A percentile compares a stretch with the other conserved stretches of the same genome.
phyloP scores from a whole-genome alignment of 2,888 invertebrate genomes.

The Dryomyza anilis region DNA sequence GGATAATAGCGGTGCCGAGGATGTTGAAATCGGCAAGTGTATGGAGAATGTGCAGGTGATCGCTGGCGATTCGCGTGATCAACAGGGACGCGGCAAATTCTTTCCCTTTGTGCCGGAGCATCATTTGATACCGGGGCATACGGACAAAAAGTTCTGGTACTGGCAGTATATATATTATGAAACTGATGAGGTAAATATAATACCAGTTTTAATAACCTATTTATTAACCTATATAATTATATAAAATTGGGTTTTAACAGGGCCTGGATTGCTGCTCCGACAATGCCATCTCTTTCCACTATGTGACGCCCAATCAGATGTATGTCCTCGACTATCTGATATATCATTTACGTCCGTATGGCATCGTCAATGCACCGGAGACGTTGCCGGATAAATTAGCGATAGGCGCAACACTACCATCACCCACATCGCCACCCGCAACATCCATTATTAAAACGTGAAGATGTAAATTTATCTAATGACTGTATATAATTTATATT shows the following conservation, averaged over 20 bases:
- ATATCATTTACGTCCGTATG: slow-evolving; percentile 88
- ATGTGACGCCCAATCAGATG: slow-evolving; percentile 91
- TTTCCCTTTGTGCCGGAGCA: slow-evolving; percentile 95
- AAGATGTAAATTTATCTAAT: no score
- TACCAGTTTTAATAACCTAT: no score
- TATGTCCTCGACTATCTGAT: slow-evolving; percentile 94
- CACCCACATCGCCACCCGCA: slow-evolving; percentile 28
- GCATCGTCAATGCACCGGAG: slow-evolving; percentile 58
- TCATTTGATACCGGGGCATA: slow-evolving; percentile 89
- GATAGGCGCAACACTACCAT: slow-evolving; percentile 44
- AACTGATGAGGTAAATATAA: slow-evolving; percentile 68
- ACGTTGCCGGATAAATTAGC: slow-evolving; percentile 47
- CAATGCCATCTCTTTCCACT: slow-evolving; percentile 94
- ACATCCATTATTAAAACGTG: no score
- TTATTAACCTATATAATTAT: neutral
- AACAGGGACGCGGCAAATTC: slow-evolving; percentile 85
- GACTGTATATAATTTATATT: no score
- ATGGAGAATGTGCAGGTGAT: slow-evolving; percentile 82
- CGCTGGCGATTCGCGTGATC: slow-evolving; percentile 90
- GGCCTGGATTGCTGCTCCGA: slow-evolving; percentile 79
- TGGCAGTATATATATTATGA: slow-evolving; percentile 96
- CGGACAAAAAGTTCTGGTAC: slow-evolving; percentile 88
- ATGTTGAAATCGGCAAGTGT: slow-evolving; percentile 70
- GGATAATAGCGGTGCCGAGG: slow-evolving; percentile 63
- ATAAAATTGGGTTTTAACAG: neutral